Base-by-base conservation (phyloP, 2,113 vertebrate species). In the Pipra filicauda region DNA sequence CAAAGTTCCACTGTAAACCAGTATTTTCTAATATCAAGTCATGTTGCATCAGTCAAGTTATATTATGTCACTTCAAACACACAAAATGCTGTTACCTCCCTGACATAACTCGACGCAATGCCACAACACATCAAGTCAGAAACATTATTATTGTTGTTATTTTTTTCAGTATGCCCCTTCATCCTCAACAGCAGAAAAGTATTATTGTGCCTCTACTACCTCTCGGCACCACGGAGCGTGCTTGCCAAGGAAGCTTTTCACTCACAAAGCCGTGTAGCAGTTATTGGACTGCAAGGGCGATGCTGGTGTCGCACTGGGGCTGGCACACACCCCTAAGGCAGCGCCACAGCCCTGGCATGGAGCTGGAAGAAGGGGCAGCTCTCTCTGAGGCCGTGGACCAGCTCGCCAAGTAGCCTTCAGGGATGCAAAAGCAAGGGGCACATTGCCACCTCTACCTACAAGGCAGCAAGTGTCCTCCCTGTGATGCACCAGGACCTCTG, bases 1-100 rank as follows among this genome's bases (percentile, higher is more conserved):
- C 39, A 20, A 87, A 83, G 55, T 65, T 71, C 71, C 66, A 23
- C 35, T 21, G 48, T 70, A 79, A 93, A 91, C 59, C 1, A 7
- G 41, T 57, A 67, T 91, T 95, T 96, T 85, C 70, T 89, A 85
- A 51, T 48, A 90, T 43, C 48, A 51, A 89, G 70, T 91, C 77
- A 64, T 20, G 74, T 90, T 89, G 66, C 66, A 92, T 90, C 91
- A 81, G 80, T 95, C 95, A 67, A 59, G 89, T 88, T 93, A 39
- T 14, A 79, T 74, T 52, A 74, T 79, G 92, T 91, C 87, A 73
- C 80, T 89, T 84, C 76, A 88, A 84, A 95, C 82, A 69, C 22
- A 87, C 58, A 72, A 91, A 89, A 70, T 15, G 30, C 91, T 77
- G 57, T 80, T 95, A 67, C 85, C 55, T 96, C 89, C 81, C 82